Conservation (phyloP, 2,113 vertebrate genomes). For the Saimiri boliviensis region DNA sequence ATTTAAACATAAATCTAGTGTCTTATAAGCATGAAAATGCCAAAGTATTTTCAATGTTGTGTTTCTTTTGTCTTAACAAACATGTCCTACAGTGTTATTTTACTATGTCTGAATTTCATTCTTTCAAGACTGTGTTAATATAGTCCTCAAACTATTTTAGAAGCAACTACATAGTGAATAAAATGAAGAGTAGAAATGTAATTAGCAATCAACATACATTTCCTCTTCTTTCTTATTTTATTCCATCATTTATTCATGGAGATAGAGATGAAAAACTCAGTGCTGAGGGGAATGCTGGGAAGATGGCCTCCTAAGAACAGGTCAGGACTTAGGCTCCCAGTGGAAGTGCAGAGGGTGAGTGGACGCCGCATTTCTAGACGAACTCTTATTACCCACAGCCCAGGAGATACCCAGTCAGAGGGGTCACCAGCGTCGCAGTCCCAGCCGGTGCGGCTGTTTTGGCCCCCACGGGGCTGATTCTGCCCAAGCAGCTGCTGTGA, state of each 20-base stretch:
- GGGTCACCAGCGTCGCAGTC: too few relatives aligned
- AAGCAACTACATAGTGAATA: background rate
- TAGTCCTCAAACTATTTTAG: background rate
- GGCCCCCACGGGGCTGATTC: too few relatives aligned
- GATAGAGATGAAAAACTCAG: background rate
- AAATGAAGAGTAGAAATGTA: conserved; percentile 49
- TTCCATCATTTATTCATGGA: background rate
- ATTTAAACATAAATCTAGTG: conserved; percentile 52
- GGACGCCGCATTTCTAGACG: too few relatives aligned
- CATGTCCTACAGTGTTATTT: background rate
- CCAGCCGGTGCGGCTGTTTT: too few relatives aligned
- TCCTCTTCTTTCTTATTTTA: conserved; percentile 27
- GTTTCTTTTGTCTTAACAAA: conserved; percentile 54
- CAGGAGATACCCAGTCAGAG: too few relatives aligned
- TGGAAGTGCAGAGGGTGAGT: too few relatives aligned
- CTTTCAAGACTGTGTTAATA: background rate
- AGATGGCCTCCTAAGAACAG: too few relatives aligned
- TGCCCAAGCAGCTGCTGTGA: too few relatives aligned
- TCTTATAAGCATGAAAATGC: conserved; percentile 55
- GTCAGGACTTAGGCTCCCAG: too few relatives aligned
- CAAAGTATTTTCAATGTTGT: conserved; percentile 18
- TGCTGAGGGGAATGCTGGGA: too few relatives aligned
- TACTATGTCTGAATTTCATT: conserved; percentile 4
- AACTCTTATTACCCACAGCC: too few relatives aligned
- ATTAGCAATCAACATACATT: conserved; percentile 20